Conservation (phyloP, 2,113 vertebrate genomes). For the Addax nasomaculatus region DNA sequence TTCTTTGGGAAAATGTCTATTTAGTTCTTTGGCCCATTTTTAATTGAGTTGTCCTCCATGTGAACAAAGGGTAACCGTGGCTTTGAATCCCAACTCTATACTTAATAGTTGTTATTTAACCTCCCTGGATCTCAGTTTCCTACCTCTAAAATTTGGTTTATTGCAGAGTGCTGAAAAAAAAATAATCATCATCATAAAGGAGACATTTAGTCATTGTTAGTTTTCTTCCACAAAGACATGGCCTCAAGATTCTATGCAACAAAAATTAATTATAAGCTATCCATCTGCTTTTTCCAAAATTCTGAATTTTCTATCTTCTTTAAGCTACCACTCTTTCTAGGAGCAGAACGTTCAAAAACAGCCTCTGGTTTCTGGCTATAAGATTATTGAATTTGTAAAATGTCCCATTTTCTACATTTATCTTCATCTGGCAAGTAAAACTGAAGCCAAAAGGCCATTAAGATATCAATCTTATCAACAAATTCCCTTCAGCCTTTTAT, state of each 20-base stretch:
- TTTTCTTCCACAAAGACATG: background rate
- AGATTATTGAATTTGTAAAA: background rate
- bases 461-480: background rate
- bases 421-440: background rate
- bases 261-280: background rate
- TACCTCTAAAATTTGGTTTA: background rate
- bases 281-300: background rate
- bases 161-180: background rate
- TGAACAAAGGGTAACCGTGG: background rate
- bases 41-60: background rate
- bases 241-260: background rate
- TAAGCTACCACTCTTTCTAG: background rate
- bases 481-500: background rate
- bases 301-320: background rate
- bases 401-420: background rate
- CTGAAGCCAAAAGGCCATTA: background rate
- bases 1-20: background rate
- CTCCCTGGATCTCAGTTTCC: background rate
- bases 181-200: background rate
- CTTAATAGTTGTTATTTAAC: background rate
- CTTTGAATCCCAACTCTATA: background rate
- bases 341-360: background rate
- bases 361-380: background rate
- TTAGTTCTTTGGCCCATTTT: background rate
- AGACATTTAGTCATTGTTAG: background rate